Evolutionary conservation across 2,797 vertebrate genomes (phyloP).

Genomic region (Sorex maritimensis): DNA sequence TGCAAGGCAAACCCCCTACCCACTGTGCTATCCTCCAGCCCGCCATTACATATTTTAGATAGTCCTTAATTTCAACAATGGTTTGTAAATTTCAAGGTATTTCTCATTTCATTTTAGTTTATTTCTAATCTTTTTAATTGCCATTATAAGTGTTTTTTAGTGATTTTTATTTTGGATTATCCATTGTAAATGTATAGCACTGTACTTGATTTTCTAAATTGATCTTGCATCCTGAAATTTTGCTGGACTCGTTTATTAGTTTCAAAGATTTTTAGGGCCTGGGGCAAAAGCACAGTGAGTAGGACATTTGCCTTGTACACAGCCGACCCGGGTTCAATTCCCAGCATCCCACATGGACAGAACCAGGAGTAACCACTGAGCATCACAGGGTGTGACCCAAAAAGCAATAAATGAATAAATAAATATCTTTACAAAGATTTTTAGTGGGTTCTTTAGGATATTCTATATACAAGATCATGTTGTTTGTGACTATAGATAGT

Average conservation of each 20-base stretch:
- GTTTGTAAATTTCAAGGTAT: neutral
- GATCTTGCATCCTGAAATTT: neutral
- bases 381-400: too few species aligned
- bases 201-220: neutral
- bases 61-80: conserved; percentile 5
- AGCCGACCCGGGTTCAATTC: too few species aligned
- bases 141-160: neutral
- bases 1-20: too few species aligned
- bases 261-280: neutral
- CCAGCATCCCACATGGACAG: too few species aligned
- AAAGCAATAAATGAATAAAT: too few species aligned
- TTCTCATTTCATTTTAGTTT: neutral
- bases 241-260: neutral
- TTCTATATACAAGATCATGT: neutral
- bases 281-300: too few species aligned
- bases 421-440: neutral
- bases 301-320: too few species aligned
- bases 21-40: too few species aligned
- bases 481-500: neutral
- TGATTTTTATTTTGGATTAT: neutral
- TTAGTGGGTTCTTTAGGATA: neutral
- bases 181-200: neutral
- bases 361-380: too few species aligned
- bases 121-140: neutral
- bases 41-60: neutral